phyloP scores from a whole-genome alignment of 1,140 invertebrate species.

The Papilio helenus region DNA sequence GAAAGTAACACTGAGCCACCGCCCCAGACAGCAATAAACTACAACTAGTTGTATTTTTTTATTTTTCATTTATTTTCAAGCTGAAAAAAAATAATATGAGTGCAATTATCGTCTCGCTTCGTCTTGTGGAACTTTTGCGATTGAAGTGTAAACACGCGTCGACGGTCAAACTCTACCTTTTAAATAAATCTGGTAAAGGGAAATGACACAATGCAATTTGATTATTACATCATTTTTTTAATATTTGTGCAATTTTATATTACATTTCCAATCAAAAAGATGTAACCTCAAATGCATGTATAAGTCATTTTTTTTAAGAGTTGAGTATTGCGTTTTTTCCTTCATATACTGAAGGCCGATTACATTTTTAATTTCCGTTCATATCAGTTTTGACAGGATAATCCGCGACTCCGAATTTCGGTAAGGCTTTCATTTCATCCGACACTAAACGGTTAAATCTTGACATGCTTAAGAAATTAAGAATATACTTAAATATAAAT shows the following conservation, averaged over 20 bases:
- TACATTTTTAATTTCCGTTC: constrained; percentile 60
- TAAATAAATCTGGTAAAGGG: background rate
- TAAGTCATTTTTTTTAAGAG: background rate
- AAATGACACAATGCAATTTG: background rate
- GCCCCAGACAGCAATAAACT: constrained; percentile 63
- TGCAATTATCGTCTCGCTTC: constrained; percentile 60
- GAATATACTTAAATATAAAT: background rate
- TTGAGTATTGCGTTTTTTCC: constrained; percentile 43
- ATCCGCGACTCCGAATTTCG: constrained; percentile 52
- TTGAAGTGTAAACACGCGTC: background rate
- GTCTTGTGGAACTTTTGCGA: constrained; percentile 46
- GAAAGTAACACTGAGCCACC: constrained; percentile 70
- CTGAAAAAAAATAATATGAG: constrained; percentile 68
- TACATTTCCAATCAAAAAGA: background rate
- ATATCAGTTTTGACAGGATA: constrained; percentile 72
- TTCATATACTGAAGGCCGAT: constrained; percentile 3
- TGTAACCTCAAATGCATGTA: background rate
- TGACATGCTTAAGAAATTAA: background rate
- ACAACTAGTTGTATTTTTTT: constrained; percentile 49
- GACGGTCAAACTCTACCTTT: background rate
- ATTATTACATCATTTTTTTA: background rate
- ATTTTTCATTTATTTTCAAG: constrained; percentile 73
- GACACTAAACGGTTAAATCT: constrained; percentile 11
- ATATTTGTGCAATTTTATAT: too few relatives aligned
- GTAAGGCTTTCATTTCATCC: constrained; percentile 31